Evolutionary conservation across 2,113 vertebrate genomes (phyloP).

Genomic region (Colaptes auratus): DNA sequence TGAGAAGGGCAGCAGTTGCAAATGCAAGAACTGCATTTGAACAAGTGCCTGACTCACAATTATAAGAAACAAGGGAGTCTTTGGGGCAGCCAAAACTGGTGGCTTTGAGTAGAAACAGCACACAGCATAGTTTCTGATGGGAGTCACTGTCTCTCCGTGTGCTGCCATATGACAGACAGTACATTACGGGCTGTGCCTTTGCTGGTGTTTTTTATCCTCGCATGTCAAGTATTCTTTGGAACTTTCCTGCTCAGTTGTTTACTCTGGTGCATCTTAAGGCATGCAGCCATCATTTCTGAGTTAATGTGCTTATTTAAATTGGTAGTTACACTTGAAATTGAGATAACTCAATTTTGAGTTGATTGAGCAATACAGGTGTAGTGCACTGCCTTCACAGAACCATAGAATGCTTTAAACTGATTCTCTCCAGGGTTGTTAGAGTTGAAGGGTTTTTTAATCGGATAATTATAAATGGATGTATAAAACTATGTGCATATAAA

Average conservation of each 20-base stretch:
- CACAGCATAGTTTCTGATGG: not conserved
- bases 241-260: not conserved
- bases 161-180: too few relatives aligned
- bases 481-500: not conserved
- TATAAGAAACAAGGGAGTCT: not conserved
- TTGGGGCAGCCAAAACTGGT: not conserved
- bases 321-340: not conserved
- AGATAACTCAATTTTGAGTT: not conserved
- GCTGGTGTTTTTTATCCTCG: not conserved
- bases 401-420: not conserved
- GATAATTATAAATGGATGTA: not conserved
- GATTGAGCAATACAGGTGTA: not conserved
- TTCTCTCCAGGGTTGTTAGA: not conserved
- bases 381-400: not conserved
- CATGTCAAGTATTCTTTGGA: not conserved
- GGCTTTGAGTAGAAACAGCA: not conserved
- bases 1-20: not conserved
- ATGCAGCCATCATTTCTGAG: not conserved
- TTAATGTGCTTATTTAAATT: not conserved
- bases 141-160: not conserved
- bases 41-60: not conserved
- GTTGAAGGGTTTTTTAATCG: not conserved
- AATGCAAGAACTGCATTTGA: not conserved
- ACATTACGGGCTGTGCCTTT: not conserved
- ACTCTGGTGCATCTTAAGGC: not conserved